These are phyloP conservation scores for Tetrapedia diversipes DNA, from an alignment of 2,888 invertebrate species.

Conservation along the genomic window DNA sequence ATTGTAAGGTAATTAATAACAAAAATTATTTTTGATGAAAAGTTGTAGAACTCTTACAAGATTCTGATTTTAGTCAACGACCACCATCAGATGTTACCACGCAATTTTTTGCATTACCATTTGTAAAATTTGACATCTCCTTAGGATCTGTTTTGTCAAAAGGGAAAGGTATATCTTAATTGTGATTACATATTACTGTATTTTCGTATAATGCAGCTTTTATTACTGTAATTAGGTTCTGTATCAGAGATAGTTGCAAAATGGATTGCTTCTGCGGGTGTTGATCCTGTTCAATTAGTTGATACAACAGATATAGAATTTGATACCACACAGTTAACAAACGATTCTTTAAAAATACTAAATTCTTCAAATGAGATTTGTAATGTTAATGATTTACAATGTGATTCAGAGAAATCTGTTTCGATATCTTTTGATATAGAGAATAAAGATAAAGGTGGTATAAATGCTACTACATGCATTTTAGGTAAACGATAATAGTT, in stretches of 20 bases:
- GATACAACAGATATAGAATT: slow-evolving; percentile 80
- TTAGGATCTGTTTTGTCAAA: slow-evolving; percentile 80
- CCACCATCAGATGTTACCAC: slow-evolving; percentile 73
- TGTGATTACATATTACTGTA: not conserved
- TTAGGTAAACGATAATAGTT: slow-evolving; percentile 67
- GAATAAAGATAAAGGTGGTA: slow-evolving; percentile 69
- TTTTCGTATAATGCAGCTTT: not conserved
- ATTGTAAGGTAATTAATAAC: slow-evolving; percentile 83
- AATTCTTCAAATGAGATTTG: slow-evolving; percentile 72
- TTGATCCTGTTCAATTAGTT: slow-evolving; percentile 85
- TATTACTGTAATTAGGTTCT: slow-evolving; percentile 85
- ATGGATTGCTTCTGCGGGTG: slow-evolving; percentile 91
- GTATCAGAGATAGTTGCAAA: slow-evolving; percentile 94
- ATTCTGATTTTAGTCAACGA: slow-evolving; percentile 71
- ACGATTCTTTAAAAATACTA: slow-evolving; percentile 65
- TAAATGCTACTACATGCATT: slow-evolving; percentile 69
- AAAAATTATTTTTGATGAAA: not conserved
- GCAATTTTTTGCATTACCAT: slow-evolving; percentile 75
- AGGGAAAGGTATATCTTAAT: slow-evolving; percentile 80
- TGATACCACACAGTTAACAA: slow-evolving; percentile 69
- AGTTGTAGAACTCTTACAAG: slow-evolving; percentile 3
- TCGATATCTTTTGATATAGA: slow-evolving; percentile 72
- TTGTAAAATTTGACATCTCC: slow-evolving; percentile 77
- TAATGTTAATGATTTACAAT: slow-evolving; percentile 65
- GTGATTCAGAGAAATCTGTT: slow-evolving; percentile 63